Percentiles rank a stretch among this genome's conserved stretches.
Conservation (phyloP, 2,888 invertebrate species). For the Athalia circularis region DNA sequence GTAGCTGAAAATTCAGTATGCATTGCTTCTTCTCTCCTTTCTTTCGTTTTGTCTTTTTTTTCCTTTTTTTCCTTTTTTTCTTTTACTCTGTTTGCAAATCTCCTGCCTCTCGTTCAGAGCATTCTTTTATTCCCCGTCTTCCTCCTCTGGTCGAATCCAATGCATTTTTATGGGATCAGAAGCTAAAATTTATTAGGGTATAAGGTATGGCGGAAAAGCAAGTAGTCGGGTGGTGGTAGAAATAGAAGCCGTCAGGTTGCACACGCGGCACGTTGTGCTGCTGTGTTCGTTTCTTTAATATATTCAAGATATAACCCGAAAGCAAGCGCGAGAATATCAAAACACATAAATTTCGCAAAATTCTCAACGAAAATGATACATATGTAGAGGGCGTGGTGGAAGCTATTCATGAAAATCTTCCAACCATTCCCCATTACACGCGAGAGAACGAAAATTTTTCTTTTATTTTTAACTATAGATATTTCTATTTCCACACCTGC, state of each 20-base stretch:
- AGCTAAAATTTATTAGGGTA: slow-evolving; percentile 66
- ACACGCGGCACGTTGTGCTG: slow-evolving; percentile 54
- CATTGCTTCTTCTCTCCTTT: slow-evolving; percentile 54
- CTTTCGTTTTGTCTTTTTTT: slow-evolving; percentile 53
- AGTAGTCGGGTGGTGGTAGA: too few relatives aligned
- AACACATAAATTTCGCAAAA: slow-evolving; percentile 64
- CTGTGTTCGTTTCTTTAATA: slow-evolving; percentile 56
- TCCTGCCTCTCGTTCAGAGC: slow-evolving; percentile 21
- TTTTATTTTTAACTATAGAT: slow-evolving; percentile 28
- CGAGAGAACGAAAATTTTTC: slow-evolving; percentile 17
- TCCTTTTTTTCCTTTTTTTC: slow-evolving; percentile 53
- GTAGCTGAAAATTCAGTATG: slow-evolving; percentile 59
- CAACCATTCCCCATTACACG: too few relatives aligned
- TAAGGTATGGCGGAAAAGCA: slow-evolving; percentile 43
- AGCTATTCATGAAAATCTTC: slow-evolving; percentile 25
- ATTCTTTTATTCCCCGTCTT: slow-evolving; percentile 48
- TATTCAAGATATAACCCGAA: slow-evolving; percentile 61
- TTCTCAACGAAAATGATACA: slow-evolving; percentile 44
- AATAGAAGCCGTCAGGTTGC: too few relatives aligned
- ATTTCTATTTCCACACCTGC: not conserved
- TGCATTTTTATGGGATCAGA: slow-evolving; percentile 69
- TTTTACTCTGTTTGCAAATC: slow-evolving; percentile 47
- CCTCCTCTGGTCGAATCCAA: slow-evolving; percentile 60
- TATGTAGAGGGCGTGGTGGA: slow-evolving; percentile 35
- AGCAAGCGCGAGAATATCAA: slow-evolving; percentile 61